phyloP scores from a whole-genome alignment of 2,113 vertebrate genomes.

The Ameiurus melas region DNA sequence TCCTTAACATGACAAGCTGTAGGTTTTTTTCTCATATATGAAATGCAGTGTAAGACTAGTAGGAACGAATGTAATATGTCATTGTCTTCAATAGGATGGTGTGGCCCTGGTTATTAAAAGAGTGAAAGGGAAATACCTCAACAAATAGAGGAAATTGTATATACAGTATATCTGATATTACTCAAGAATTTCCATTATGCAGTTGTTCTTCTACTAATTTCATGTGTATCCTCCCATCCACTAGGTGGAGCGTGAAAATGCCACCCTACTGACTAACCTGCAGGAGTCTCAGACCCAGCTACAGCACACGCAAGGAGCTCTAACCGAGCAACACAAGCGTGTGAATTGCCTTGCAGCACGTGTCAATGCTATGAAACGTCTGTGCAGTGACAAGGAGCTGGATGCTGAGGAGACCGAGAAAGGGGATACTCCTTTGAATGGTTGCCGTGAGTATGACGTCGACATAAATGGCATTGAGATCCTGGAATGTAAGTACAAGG shows the following conservation, averaged over 20 bases:
- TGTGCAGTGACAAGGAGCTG: constrained; percentile 83
- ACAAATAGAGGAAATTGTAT: neutral
- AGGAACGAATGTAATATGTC: neutral
- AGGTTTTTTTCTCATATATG: neutral
- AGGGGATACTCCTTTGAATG: constrained; percentile 62
- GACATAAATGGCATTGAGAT: constrained; percentile 90
- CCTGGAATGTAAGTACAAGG: constrained; percentile 95
- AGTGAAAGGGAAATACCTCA: neutral
- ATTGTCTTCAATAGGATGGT: neutral
- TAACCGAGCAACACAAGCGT: constrained; percentile 87
- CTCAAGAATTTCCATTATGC: constrained; percentile 7
- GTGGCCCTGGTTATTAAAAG: neutral
- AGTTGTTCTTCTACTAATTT: neutral
- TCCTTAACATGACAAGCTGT: neutral
- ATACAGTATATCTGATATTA: neutral
- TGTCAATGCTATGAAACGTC: constrained; percentile 79
- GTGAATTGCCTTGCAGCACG: constrained; percentile 89
- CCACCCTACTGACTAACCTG: constrained; percentile 85
- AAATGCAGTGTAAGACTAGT: neutral
- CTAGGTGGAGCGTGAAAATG: constrained; percentile 94
- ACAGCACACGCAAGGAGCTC: constrained; percentile 92
- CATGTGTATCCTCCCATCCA: constrained; percentile 40
- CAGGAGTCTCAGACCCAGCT: constrained; percentile 95
- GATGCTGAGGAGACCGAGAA: constrained; percentile 84
- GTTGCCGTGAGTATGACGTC: constrained; percentile 79